These are phyloP conservation scores for Turdus rufiventris DNA, from an alignment of 2,113 vertebrate genomes.

Conservation along the genomic window DNA sequence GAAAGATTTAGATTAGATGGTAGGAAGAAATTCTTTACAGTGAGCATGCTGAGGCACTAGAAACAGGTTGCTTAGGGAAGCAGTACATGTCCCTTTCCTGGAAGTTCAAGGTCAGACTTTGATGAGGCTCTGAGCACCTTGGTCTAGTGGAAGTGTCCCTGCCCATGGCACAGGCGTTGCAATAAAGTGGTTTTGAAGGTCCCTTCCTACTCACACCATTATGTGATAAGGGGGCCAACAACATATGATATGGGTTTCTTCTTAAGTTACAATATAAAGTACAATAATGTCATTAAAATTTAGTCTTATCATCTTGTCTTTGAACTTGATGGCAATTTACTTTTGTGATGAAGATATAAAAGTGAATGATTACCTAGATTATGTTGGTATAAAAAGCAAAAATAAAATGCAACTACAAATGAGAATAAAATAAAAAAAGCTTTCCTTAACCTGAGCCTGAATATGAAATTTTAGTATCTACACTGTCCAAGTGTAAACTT, in stretches of 20 bases:
- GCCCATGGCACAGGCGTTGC: not conserved
- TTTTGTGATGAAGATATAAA: not conserved
- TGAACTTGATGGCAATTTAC: not conserved
- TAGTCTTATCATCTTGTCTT: not conserved
- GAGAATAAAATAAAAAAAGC: not conserved
- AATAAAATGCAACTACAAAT: not conserved
- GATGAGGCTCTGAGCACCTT: not conserved
- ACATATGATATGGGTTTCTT: not conserved
- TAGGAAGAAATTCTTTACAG: not conserved
- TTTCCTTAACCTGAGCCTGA: not conserved
- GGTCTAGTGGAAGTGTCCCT: not conserved
- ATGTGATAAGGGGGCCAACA: not conserved
- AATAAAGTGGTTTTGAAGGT: not conserved
- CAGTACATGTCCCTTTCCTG: not conserved
- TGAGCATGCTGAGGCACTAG: not conserved
- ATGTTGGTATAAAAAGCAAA: not conserved
- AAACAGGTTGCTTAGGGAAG: not conserved
- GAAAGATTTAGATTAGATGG: not conserved
- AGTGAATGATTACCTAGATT: constrained; percentile 21
- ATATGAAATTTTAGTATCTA: not conserved
- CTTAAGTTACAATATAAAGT: not conserved
- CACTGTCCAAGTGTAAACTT: not conserved
- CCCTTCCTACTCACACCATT: not conserved
- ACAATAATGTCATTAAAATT: not conserved
- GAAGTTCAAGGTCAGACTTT: not conserved